Conservation (phyloP, 2,797 vertebrate species). For the Liparis tanakae region DNA sequence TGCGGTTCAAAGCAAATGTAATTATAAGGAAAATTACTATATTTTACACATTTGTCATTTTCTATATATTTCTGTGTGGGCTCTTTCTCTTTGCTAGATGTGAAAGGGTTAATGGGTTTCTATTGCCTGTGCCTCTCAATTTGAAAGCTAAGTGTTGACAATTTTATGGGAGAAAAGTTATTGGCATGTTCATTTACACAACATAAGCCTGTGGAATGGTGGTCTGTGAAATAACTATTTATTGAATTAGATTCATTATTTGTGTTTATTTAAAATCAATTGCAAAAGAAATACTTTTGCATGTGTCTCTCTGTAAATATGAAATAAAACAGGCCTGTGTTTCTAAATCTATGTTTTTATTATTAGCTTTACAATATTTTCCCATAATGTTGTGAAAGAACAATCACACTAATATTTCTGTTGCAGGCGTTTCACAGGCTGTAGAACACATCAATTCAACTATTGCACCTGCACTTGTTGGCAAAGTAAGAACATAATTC, state of each 20-base stretch:
- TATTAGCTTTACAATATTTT: background rate
- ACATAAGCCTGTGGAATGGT: background rate
- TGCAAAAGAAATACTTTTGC: slow-evolving; percentile 8
- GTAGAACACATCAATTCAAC: slow-evolving; percentile 94
- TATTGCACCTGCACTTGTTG: slow-evolving; percentile 92
- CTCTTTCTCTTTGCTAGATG: slow-evolving; percentile 51
- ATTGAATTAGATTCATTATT: background rate
- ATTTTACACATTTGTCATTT: background rate
- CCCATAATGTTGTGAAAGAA: background rate
- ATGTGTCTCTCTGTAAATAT: slow-evolving; percentile 12
- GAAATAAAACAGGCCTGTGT: slow-evolving; percentile 17
- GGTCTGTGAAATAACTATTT: background rate
- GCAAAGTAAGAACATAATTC: slow-evolving; percentile 85
- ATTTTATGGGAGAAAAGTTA: background rate
- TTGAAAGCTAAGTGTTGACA: slow-evolving; percentile 3
- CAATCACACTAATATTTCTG: slow-evolving; percentile 19
- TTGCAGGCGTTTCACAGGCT: slow-evolving; percentile 93
- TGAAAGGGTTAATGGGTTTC: slow-evolving; percentile 63
- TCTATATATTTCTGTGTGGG: slow-evolving; percentile 20
- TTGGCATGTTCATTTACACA: background rate
- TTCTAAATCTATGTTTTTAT: slow-evolving; percentile 1
- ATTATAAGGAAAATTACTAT: background rate
- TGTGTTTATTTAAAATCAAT: background rate
- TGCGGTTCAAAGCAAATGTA: background rate
- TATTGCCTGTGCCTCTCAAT: slow-evolving; percentile 18